Evolutionary conservation across 2,113 vertebrate species (phyloP), one percentile per base, ranked within the genome.

Genomic region (Lonchura striata): DNA sequence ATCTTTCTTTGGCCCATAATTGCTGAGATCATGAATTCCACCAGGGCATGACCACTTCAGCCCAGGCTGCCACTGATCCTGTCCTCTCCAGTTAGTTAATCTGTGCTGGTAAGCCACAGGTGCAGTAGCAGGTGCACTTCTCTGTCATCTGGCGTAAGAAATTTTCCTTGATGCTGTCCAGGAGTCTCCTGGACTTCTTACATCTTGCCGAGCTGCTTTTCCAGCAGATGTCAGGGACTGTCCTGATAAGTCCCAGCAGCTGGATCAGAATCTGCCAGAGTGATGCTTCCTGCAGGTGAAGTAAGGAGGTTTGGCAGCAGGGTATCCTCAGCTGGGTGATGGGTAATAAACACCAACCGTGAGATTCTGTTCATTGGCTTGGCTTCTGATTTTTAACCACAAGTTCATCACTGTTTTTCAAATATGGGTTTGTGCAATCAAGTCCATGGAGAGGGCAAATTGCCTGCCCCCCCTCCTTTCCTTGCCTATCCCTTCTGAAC

Each of bases 311-410:
- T 86, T 10, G 12, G 63, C 28, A 69, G 1, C 13, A 47, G 33
- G 21, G 0, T 49, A 6, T 12, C 9, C 24, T 75, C 6, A 4
- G 3, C 1, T 20, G 23, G 20, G 10, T 69, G 53, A 3, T 4
- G 1, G 22, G 16, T 65, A 24, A 30, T 75, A 28, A 69, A 17
- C n/a, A 52, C 22, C 10, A 57, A 5, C 15, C 9, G 7, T 24
- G 24, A 37, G 10, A 10, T 54, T 70, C 56, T 22, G 23, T 80
- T 71, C 70, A 39, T 70, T 76, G 33, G 3, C 11, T 52, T 71
- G 15, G 20, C 44, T 27, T 11, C 37, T 63, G 3, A 23, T 57
- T 74, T 88, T 59, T 7, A 53, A 4, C 8, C 15, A 13, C 6
- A 76, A 31, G 24, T 49, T 75, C 9, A 8, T 39, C 2, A 1